Percentiles rank a stretch among this genome's conserved stretches.
Evolutionary conservation across 2,797 vertebrate genomes (phyloP).

Genomic region (Synanceia verrucosa): DNA sequence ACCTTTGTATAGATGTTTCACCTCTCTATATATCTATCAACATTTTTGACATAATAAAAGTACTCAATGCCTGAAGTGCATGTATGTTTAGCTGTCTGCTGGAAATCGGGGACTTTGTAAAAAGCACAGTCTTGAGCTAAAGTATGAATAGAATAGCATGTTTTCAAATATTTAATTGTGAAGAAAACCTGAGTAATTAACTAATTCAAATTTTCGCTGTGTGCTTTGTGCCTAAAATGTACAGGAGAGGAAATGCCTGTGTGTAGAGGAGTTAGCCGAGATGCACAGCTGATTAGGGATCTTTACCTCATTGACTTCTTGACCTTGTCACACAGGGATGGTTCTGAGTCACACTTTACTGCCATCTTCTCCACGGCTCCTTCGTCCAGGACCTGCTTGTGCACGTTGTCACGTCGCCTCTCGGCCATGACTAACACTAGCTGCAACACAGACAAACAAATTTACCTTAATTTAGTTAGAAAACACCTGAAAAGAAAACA

Average conservation of each 20-base stretch:
- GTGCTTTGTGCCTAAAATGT: not conserved
- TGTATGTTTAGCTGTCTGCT: not conserved
- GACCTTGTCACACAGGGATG: constrained; percentile 64
- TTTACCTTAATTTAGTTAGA: too few species aligned
- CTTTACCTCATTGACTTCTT: constrained; percentile 74
- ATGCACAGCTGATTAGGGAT: not conserved
- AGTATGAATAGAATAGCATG: not conserved
- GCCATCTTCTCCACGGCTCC: constrained; percentile 70
- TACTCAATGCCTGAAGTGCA: not conserved
- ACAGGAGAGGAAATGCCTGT: not conserved
- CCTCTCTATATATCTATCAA: not conserved
- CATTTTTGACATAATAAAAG: not conserved
- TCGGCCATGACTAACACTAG: constrained; percentile 46
- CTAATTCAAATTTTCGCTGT: not conserved
- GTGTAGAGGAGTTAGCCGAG: not conserved
- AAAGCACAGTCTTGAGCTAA: too few species aligned
- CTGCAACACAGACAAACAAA: not conserved
- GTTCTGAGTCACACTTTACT: constrained; percentile 56
- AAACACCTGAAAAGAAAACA: not conserved
- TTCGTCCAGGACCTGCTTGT: constrained; percentile 80
- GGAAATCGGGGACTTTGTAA: not conserved
- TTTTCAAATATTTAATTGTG: not conserved
- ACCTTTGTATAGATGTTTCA: not conserved
- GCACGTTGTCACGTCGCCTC: constrained; percentile 59
- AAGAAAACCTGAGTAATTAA: not conserved